A percentile compares a stretch with the other conserved stretches of the same genome.
phyloP scores from a whole-genome alignment of 2,888 invertebrate species.

The Cinara cedri region DNA sequence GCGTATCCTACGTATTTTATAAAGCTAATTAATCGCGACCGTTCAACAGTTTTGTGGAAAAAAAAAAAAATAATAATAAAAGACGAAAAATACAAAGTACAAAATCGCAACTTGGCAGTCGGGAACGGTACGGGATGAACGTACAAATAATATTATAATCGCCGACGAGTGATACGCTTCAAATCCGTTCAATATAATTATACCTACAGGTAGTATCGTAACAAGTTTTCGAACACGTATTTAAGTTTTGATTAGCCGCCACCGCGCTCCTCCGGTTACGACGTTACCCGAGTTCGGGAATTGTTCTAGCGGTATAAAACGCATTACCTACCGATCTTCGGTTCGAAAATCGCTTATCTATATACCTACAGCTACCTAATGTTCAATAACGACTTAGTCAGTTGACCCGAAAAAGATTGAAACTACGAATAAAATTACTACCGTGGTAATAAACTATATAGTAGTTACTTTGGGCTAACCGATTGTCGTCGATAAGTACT shows the following conservation, averaged over 20 bases:
- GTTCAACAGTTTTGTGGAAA: too few species aligned
- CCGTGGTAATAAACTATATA: background rate
- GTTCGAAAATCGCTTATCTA: conserved; percentile 30
- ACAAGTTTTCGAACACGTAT: background rate
- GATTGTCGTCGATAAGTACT: too few species aligned
- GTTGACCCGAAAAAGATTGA: conserved; percentile 38
- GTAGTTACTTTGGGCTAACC: too few species aligned
- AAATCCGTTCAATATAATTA: background rate
- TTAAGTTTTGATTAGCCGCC: conserved; percentile 24
- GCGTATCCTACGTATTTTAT: too few species aligned
- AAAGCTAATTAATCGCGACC: too few species aligned
- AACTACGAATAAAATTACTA: conserved; percentile 20
- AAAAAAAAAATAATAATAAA: too few species aligned
- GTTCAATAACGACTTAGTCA: conserved; percentile 41
- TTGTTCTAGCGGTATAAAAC: conserved; percentile 37
- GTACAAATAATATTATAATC: too few species aligned
- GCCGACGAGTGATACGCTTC: background rate
- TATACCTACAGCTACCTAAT: background rate
- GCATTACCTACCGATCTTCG: conserved; percentile 23
- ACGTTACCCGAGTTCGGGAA: conserved; percentile 7
- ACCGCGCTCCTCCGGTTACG: background rate
- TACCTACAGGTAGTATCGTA: background rate
- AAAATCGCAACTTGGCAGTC: too few species aligned
- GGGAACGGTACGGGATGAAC: too few species aligned
- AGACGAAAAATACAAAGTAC: too few species aligned